Evolutionary conservation across 2,797 vertebrate genomes (phyloP).

Genomic region (Enteromius fasciolatus): DNA sequence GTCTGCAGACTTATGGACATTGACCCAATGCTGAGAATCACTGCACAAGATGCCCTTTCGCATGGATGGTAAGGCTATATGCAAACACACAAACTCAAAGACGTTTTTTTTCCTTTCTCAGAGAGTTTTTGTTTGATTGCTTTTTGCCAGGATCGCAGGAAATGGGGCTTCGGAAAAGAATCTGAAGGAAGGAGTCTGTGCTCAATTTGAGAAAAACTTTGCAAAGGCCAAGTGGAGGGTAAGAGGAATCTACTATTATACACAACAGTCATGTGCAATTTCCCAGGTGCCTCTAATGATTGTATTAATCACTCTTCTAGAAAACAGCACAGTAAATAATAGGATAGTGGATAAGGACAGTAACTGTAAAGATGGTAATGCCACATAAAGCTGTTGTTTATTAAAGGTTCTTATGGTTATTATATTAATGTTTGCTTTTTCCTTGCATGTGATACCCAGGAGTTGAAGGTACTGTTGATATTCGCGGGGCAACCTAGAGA

Average conservation of each 20-base stretch:
- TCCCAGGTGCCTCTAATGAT: not conserved
- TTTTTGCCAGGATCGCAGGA: conserved; percentile 78
- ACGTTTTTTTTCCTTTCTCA: not conserved
- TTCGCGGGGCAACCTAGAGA: conserved; percentile 71
- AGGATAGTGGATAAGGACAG: conserved; percentile 31
- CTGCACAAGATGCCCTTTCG: conserved; percentile 84
- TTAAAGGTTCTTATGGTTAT: conserved; percentile 65
- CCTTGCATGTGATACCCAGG: conserved; percentile 80
- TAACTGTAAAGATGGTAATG: conserved; percentile 54
- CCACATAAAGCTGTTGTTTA: conserved; percentile 54
- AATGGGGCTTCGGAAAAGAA: conserved; percentile 87
- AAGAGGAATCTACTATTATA: conserved; percentile 58
- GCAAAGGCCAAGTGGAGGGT: conserved; percentile 91
- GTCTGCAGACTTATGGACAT: conserved; percentile 87
- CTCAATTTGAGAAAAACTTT: conserved; percentile 90
- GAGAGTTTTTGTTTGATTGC: conserved; percentile 2
- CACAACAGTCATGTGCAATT: not conserved
- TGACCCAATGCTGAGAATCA: conserved; percentile 87
- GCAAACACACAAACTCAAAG: not conserved
- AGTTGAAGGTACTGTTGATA: conserved; percentile 83
- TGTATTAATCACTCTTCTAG: conserved; percentile 27
- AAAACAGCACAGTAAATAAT: conserved; percentile 42
- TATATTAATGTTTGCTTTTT: conserved; percentile 77
- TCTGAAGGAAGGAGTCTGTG: conserved; percentile 86
- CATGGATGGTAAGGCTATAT: conserved; percentile 79